Evolutionary conservation across 37 sponge, comb jelly and placozoan genomes (phyloP).

Genomic region (Theonella swinhoei): DNA sequence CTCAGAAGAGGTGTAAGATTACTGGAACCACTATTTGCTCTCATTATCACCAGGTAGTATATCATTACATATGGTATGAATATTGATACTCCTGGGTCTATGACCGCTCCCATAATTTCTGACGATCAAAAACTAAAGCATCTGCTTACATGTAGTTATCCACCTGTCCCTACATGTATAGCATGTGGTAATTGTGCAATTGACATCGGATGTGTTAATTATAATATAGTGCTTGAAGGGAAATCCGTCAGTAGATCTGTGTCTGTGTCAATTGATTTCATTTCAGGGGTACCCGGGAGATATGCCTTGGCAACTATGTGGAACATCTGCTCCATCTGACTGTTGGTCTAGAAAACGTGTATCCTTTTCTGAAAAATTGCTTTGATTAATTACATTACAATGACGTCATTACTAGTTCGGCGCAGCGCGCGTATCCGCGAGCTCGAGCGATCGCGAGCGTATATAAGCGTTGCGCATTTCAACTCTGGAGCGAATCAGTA

Average conservation of each 20-base stretch:
- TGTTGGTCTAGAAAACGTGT: constrained; percentile 53
- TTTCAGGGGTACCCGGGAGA: constrained; percentile 29
- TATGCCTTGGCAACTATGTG: constrained; percentile 70
- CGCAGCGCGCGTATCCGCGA: not conserved
- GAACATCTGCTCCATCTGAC: constrained; percentile 49
- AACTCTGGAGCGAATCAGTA: not conserved
- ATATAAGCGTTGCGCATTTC: not conserved
- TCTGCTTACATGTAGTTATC: too few species aligned
- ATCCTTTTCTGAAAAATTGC: constrained; percentile 34
- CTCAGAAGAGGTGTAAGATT: not conserved
- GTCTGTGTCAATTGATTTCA: too few species aligned
- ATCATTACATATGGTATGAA: not conserved
- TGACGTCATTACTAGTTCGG: not conserved
- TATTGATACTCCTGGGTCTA: not conserved
- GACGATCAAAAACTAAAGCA: too few species aligned
- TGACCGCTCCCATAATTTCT: too few species aligned
- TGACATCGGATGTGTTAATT: too few species aligned
- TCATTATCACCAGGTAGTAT: constrained; percentile 10
- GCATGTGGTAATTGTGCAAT: too few species aligned
- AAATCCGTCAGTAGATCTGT: too few species aligned
- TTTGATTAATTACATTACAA: not conserved
- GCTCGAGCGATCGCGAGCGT: not conserved
- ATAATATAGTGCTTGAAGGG: too few species aligned
- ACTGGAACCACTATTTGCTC: not conserved
- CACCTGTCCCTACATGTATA: too few species aligned